A percentile compares a stretch with the other conserved stretches of the same genome.
These are phyloP conservation scores for Agelas oroides DNA, from an alignment of 37 sponge, comb jelly and placozoan species.

Conservation along the genomic window DNA sequence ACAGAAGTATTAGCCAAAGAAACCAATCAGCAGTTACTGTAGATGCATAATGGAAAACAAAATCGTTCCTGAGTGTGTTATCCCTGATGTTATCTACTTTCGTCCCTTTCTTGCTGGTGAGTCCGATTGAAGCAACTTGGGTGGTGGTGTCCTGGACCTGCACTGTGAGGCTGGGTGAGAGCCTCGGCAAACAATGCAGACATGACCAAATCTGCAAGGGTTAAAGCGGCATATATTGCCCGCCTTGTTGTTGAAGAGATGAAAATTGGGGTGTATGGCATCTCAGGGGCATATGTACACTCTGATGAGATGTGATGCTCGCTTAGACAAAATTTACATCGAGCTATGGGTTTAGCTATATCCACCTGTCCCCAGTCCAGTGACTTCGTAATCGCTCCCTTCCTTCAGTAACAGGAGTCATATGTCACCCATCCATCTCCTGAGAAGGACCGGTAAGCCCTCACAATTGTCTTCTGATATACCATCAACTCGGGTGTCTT, in stretches of 20 bases:
- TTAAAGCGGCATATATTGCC: background rate
- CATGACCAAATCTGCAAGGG: background rate
- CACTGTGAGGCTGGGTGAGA: background rate
- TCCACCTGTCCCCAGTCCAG: slow-evolving; percentile 13
- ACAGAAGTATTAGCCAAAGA: too few species aligned
- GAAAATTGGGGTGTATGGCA: background rate
- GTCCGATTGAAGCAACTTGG: too few species aligned
- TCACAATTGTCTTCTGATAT: background rate
- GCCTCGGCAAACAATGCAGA: background rate
- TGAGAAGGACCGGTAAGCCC: background rate
- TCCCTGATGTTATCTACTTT: too few species aligned
- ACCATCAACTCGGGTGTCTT: background rate
- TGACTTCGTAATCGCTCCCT: slow-evolving; percentile 16
- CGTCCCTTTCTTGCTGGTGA: too few species aligned
- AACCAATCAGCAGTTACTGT: too few species aligned
- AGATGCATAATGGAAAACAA: too few species aligned
- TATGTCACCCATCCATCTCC: slow-evolving; percentile 22
- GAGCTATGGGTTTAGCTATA: background rate
- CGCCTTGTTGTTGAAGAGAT: background rate
- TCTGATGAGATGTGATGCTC: background rate
- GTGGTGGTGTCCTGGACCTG: background rate
- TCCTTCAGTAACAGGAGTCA: slow-evolving; percentile 2
- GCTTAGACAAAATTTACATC: background rate
- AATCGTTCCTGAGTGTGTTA: too few species aligned
- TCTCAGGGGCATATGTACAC: background rate